Conservation (phyloP, 2,113 vertebrate species). For the Elgaria multicarinata region DNA sequence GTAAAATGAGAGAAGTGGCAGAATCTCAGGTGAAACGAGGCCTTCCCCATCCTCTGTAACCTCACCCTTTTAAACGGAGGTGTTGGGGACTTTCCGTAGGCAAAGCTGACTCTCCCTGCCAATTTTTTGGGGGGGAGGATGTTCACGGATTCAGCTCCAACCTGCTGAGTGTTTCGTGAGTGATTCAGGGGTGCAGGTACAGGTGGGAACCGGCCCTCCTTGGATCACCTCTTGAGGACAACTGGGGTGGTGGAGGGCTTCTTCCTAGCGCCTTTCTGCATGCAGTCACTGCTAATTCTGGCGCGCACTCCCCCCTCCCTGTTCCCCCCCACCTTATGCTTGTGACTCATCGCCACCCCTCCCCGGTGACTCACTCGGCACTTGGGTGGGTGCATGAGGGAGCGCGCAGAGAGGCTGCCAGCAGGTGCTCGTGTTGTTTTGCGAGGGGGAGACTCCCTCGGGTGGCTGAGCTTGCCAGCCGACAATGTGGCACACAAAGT, state of each 20-base stretch:
- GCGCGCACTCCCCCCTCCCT: neutral
- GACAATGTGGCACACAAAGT: neutral
- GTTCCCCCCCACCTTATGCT: neutral
- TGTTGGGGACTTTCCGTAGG: too few species aligned
- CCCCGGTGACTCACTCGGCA: constrained; percentile 2
- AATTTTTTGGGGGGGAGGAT: too few species aligned
- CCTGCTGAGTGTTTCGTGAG: too few species aligned
- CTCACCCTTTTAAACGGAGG: too few species aligned
- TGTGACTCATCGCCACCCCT: neutral
- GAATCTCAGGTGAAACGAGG: too few species aligned
- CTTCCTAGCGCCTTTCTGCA: neutral
- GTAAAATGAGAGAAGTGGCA: too few species aligned
- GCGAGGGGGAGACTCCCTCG: neutral
- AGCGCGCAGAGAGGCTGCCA: neutral
- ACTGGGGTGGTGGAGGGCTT: neutral
- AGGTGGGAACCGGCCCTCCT: neutral
- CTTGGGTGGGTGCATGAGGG: neutral
- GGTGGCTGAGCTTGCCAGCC: neutral
- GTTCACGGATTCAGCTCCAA: too few species aligned
- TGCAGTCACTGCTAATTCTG: neutral
- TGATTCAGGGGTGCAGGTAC: neutral
- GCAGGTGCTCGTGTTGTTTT: too few species aligned
- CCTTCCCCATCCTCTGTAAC: too few species aligned
- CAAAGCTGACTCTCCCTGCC: too few species aligned
- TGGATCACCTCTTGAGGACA: neutral